Evolutionary conservation across 2,113 vertebrate genomes (phyloP).

Genomic region (Otis tarda): DNA sequence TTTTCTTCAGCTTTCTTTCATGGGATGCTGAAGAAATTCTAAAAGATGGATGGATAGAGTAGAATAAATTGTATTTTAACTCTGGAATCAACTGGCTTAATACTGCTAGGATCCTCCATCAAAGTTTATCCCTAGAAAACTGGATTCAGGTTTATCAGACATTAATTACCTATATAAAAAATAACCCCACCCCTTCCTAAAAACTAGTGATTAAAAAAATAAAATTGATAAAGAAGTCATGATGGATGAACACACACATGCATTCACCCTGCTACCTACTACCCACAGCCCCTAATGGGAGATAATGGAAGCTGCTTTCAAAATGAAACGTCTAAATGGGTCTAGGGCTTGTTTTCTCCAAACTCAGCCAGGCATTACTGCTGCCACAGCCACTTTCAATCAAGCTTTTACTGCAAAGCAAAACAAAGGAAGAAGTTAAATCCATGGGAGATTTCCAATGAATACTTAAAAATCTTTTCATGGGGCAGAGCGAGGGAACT

Average conservation of each 20-base stretch:
- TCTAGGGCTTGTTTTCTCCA: constrained; percentile 78
- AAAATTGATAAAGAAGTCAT: constrained; percentile 16
- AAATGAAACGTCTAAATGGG: constrained; percentile 70
- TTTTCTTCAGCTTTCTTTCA: background rate
- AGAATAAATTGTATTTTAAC: background rate
- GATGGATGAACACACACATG: background rate
- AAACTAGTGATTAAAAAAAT: background rate
- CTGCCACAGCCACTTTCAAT: constrained; percentile 85
- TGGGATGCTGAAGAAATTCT: background rate
- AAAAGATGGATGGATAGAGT: background rate
- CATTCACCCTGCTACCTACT: background rate
- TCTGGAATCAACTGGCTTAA: background rate
- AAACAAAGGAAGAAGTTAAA: constrained; percentile 79
- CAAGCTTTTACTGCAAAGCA: constrained; percentile 80
- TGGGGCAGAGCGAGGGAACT: constrained; percentile 55
- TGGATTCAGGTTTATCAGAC: background rate
- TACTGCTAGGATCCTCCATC: background rate
- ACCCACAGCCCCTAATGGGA: constrained; percentile 43
- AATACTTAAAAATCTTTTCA: constrained; percentile 75
- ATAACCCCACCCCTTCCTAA: background rate
- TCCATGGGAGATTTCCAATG: constrained; percentile 76
- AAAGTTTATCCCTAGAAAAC: background rate
- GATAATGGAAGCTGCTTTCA: constrained; percentile 73
- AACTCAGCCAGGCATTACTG: constrained; percentile 81
- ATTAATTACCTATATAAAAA: background rate